A percentile compares a stretch with the other conserved stretches of the same genome.
These are phyloP conservation scores for Rhagium mordax DNA, from an alignment of 2,888 invertebrate species.

Conservation along the genomic window DNA sequence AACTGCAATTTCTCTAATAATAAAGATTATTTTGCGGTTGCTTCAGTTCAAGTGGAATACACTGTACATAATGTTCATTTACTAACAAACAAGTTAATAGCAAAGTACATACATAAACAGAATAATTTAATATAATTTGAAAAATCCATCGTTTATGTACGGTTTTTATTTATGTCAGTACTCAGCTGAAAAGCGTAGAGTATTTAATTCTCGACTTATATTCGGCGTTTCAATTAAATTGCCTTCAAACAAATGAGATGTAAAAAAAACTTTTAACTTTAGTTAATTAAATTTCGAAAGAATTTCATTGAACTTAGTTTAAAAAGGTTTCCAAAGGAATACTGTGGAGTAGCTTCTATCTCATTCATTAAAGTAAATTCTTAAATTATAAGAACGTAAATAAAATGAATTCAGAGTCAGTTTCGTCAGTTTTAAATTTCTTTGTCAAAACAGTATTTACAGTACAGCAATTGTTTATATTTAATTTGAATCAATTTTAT, in stretches of 20 bases:
- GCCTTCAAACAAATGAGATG: constrained; percentile 9
- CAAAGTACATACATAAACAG: no score
- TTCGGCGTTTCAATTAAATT: background rate
- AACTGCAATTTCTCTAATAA: no score
- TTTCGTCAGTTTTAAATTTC: background rate
- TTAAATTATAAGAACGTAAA: constrained; percentile 2
- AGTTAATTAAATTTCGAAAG: constrained; percentile 8
- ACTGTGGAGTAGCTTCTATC: background rate
- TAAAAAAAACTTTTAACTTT: background rate
- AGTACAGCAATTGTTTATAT: background rate
- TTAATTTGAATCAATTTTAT: no score
- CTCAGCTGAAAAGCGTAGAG: background rate
- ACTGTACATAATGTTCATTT: no score
- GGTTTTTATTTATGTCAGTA: no score
- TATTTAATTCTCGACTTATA: background rate
- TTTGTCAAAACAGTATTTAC: background rate
- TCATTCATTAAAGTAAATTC: constrained; percentile 6
- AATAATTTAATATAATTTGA: no score
- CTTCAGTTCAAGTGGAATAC: no score
- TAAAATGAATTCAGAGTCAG: background rate
- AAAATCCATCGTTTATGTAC: no score
- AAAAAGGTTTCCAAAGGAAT: constrained; percentile 7
- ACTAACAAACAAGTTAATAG: no score
- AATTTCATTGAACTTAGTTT: constrained; percentile 15
- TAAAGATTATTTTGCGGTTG: no score